Percentiles rank a stretch among this genome's conserved stretches.
phyloP scores from a whole-genome alignment of 2,888 invertebrate genomes.

The Neria commutata region DNA sequence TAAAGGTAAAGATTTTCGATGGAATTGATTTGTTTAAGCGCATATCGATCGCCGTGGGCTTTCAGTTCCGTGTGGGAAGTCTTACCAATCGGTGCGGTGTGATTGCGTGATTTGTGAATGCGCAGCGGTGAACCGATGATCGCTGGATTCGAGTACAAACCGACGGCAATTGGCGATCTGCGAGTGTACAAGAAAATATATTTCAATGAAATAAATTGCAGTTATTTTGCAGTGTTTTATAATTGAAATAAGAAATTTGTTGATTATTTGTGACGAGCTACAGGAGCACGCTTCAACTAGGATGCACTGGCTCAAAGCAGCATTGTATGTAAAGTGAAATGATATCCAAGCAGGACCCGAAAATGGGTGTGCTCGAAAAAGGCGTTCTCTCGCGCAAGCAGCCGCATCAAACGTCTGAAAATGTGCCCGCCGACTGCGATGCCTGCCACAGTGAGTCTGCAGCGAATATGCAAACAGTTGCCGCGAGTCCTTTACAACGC shows the following conservation, averaged over 20 bases:
- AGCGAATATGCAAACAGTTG: slow-evolving; percentile 1
- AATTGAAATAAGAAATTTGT: too few relatives aligned
- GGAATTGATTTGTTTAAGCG: slow-evolving; percentile 29
- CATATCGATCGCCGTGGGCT: slow-evolving; percentile 35
- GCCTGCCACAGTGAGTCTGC: slow-evolving; percentile 20
- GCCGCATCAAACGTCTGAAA: slow-evolving; percentile 33
- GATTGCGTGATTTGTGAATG: slow-evolving; percentile 23
- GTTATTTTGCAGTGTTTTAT: too few relatives aligned
- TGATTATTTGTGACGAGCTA: too few relatives aligned
- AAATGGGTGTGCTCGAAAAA: slow-evolving; percentile 26
- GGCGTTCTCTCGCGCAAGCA: slow-evolving; percentile 18
- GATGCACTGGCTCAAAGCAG: too few relatives aligned
- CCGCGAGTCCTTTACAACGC: background rate
- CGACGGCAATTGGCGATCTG: too few relatives aligned
- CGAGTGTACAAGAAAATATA: too few relatives aligned
- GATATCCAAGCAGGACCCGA: slow-evolving; percentile 25
- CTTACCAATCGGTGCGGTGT: slow-evolving; percentile 49
- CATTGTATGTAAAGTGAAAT: too few relatives aligned
- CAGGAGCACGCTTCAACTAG: too few relatives aligned
- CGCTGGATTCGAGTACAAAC: too few relatives aligned
- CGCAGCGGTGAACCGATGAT: slow-evolving; percentile 21
- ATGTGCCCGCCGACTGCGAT: slow-evolving; percentile 19
- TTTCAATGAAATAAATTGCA: too few relatives aligned
- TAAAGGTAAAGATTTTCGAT: slow-evolving; percentile 11
- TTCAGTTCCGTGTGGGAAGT: slow-evolving; percentile 54